Conservation (phyloP, 92 coral and sea anemone species). For the Blastomussa wellsi region DNA sequence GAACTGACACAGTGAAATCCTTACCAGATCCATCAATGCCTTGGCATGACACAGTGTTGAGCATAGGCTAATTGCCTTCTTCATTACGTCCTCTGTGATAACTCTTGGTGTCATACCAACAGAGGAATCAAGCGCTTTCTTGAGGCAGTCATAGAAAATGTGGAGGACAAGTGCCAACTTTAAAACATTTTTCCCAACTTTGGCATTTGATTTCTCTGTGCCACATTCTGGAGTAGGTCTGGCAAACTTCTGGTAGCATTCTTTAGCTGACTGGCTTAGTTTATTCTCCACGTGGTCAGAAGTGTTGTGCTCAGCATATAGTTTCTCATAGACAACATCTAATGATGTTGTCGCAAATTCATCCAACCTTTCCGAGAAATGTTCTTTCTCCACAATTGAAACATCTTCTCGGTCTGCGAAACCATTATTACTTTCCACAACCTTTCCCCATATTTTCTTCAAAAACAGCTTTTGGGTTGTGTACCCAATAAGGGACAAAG, state of each 20-base stretch:
- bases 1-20: too few relatives aligned
- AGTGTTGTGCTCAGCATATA: conserved; percentile 24
- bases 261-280: conserved; percentile 21
- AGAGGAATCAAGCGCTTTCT: conserved; percentile 21
- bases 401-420: neutral
- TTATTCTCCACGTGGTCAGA: conserved; percentile 31
- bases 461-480: too few relatives aligned
- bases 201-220: conserved; percentile 26
- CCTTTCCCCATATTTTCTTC: too few relatives aligned
- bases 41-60: conserved; percentile 12
- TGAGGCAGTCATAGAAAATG: conserved; percentile 28
- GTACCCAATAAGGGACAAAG: conserved; percentile 1
- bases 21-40: conserved; percentile 25
- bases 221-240: neutral
- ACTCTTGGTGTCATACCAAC: conserved; percentile 1
- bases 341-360: conserved; percentile 25
- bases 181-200: conserved; percentile 24
- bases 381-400: conserved; percentile 16
- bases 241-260: neutral
- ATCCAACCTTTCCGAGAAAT: conserved; percentile 14
- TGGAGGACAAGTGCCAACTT: conserved; percentile 26
- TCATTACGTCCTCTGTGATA: conserved; percentile 16
- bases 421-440: too few relatives aligned
- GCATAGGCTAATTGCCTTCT: conserved; percentile 32
- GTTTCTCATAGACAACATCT: conserved; percentile 29